phyloP scores from a whole-genome alignment of 2,888 invertebrate species.

The Drosophila falleni region DNA sequence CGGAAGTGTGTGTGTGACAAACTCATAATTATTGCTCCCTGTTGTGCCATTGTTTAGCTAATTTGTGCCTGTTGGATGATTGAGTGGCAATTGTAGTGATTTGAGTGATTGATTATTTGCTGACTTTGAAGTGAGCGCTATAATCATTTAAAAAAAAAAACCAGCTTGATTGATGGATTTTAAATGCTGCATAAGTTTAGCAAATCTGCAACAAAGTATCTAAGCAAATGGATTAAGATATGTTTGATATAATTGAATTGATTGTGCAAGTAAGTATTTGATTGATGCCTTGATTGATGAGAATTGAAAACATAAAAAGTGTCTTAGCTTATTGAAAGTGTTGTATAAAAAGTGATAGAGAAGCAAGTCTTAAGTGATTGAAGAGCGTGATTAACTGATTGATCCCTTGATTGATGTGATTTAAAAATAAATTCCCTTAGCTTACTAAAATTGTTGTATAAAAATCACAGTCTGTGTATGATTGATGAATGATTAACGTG shows the following conservation, averaged over 20 bases:
- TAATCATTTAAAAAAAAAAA: background rate
- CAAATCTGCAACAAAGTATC: background rate
- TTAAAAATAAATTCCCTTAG: background rate
- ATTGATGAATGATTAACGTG: no score
- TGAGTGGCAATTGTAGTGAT: slow-evolving; percentile 19
- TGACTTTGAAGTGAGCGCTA: slow-evolving; percentile 11
- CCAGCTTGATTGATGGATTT: slow-evolving; percentile 11
- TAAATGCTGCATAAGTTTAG: background rate
- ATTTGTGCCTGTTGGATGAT: slow-evolving; percentile 10
- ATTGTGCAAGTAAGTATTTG: background rate
- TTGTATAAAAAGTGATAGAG: no score
- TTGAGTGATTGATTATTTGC: slow-evolving; percentile 17
- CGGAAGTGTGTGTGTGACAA: slow-evolving; percentile 8
- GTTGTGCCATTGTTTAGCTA: background rate
- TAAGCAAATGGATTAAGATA: background rate
- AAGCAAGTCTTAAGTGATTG: no score
- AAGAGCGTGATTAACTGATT: background rate
- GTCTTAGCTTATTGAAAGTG: background rate
- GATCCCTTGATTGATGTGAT: background rate
- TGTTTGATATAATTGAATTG: background rate
- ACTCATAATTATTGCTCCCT: background rate
- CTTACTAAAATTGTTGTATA: background rate
- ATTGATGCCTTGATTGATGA: background rate
- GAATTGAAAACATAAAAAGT: background rate
- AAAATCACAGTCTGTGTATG: no score